Evolutionary conservation across 2,113 vertebrate species (phyloP).

Genomic region (Holacanthus passer): DNA sequence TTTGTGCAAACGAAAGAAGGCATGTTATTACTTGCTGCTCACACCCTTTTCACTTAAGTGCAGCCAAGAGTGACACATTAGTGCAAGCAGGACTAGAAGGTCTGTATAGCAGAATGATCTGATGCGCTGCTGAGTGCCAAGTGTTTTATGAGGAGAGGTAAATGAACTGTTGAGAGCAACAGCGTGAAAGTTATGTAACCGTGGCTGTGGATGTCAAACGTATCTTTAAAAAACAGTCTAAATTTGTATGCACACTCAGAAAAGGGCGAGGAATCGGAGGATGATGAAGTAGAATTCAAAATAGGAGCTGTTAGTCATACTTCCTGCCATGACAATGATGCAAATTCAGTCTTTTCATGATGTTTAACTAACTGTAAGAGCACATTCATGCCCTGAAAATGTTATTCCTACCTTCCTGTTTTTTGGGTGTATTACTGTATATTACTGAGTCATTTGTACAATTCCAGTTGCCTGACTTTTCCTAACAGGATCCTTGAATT

Average conservation of each 20-base stretch:
- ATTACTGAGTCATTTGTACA: conserved; percentile 24
- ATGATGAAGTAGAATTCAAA: conserved; percentile 8
- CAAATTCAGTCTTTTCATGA: conserved; percentile 10
- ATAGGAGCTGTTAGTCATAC: conserved; percentile 10
- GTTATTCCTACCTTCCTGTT: conserved; percentile 36
- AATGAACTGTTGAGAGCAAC: conserved; percentile 59
- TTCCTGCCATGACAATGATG: not conserved
- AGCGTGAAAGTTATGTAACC: conserved; percentile 50
- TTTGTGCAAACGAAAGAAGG: conserved; percentile 13
- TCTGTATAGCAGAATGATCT: conserved; percentile 34
- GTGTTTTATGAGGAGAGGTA: conserved; percentile 48
- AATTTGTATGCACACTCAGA: not conserved
- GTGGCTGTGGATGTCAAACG: conserved; percentile 1
- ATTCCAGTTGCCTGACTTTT: conserved; percentile 50
- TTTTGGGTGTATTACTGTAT: not conserved
- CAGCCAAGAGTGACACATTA: conserved; percentile 54
- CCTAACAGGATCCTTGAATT: not conserved
- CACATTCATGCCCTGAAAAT: conserved; percentile 9
- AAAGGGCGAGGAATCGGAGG: conserved; percentile 5
- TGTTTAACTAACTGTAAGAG: not conserved
- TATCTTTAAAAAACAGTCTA: conserved; percentile 4
- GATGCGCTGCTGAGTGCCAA: conserved; percentile 38
- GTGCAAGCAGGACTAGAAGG: conserved; percentile 10
- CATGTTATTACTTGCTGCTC: conserved; percentile 27
- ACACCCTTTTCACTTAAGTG: conserved; percentile 26